Base-by-base conservation (phyloP, 2,797 vertebrate species). In the Pangasius djambal region DNA sequence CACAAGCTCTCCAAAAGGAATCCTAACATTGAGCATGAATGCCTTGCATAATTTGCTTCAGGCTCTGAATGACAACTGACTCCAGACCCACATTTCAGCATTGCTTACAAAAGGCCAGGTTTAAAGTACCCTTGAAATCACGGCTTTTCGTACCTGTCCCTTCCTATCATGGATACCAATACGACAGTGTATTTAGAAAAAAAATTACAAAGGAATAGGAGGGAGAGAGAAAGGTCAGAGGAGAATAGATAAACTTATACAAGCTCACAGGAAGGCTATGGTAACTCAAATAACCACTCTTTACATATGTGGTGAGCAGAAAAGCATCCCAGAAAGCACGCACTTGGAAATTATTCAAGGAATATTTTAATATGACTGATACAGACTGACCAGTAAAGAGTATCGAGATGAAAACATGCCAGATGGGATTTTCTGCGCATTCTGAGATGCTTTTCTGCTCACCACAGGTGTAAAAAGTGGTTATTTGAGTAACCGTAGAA, bases 1-100 rank as follows among this genome's bases (percentile, higher is more conserved):
- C n/a, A 70, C 69, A 89, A 90, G 85, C 84, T 88, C 88, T 86
- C 44, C 28, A 79, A 84, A 67, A 86, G 85, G 86, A 89, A 79
- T 84, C 48, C 70, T 78, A 57, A 83, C 85, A 78, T 59, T 63
- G 65, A 61, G 72, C 34, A 48, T 88, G 81, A 89, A 82, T 37
- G 55, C 84, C 67, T 74, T n/a, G 37, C 40, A 89, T 89, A 82
- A 89, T 86, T 89, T 86, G 75, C 77, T 78, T 82, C 65, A 69
- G 69, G 65, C 55, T 86, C 40, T 89, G 75, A 89, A 89, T 85
- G 84, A 72, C 77, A 74, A 50, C 63, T 52, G 52, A 40, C 63
- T 79, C 8, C 83, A 65, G 59, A 2, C 0, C 72, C 25, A 34
- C 83, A 6, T 20, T 86, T 59, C 25, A 81, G 74, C 61, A n/a